Evolutionary conservation across 2,113 vertebrate species (phyloP), one percentile per base, ranked within the genome.

Genomic region (Eulacestoma nigropectus): DNA sequence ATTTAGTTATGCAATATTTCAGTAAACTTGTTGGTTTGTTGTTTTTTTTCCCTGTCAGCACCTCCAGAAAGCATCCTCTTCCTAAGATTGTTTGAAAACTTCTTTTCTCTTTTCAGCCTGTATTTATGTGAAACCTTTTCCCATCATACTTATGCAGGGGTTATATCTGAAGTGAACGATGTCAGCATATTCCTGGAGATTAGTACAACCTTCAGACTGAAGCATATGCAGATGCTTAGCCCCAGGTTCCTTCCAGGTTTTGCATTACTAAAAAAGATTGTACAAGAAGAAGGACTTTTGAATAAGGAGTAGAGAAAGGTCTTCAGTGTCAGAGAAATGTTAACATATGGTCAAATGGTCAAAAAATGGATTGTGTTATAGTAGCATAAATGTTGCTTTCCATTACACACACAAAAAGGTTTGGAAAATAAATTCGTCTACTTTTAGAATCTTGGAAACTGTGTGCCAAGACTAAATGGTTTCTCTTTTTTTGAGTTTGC

Each of bases 261-360:
- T 87, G n/a, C 62, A 29, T 90, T 92, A 74, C 68, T 91, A 67
- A 60, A 80, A 84, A 53, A 92, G 35, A 90, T 53, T 89, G 70
- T 80, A 41, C 41, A 90, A 81, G 74, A 94, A 78, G 52, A 96
- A 84, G 55, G 41, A 79, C 79, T 97, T 37, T 88, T 96, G 90
- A 97, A 95, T 91, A 82, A 78, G 67, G 67, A 97, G 69, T 94
- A 56, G 33, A 76, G 55, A 97, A 96, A 96, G 95, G 74, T 87
- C 82, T 82, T 95, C 42, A 42, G n/a, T 94, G 91, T 94, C 89
- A 97, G 60, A 88, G 80, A 94, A 97, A 93, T 91, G 68, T 90
- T 97, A 96, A 96, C 91, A 94, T 78, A 90, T 85, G 86, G 29
- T 39, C 76, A 97, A 97, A 96, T 87, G 76, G 70, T 97, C 73